Conservation (phyloP, 2,888 invertebrate species). For the Brachynemurus nebulosus region DNA sequence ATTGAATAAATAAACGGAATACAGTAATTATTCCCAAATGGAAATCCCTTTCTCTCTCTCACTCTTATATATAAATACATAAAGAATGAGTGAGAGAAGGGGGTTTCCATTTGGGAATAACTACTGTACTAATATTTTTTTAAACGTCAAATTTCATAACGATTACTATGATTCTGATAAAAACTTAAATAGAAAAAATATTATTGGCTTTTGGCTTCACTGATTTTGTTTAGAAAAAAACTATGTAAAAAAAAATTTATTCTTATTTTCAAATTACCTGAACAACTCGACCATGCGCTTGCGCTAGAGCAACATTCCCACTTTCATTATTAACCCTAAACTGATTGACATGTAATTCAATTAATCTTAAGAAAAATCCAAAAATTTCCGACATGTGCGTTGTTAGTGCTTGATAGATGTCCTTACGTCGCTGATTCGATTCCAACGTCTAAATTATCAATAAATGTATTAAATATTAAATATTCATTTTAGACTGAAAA, state of each 20-base stretch:
- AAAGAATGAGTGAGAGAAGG: too few species aligned
- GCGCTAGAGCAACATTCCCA: slow-evolving; percentile 48
- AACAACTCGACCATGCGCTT: slow-evolving; percentile 61
- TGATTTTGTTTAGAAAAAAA: too few species aligned
- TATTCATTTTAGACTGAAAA: not conserved
- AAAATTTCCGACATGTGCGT: slow-evolving; percentile 82
- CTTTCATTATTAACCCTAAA: slow-evolving; percentile 50
- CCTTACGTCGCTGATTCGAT: slow-evolving; percentile 76
- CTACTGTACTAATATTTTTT: too few species aligned
- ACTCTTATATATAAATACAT: too few species aligned
- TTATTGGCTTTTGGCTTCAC: too few species aligned
- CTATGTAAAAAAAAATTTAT: not conserved
- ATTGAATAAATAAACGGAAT: too few species aligned
- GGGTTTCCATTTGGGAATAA: too few species aligned
- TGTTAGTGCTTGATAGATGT: slow-evolving; percentile 79
- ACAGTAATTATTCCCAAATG: too few species aligned
- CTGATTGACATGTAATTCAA: slow-evolving; percentile 65
- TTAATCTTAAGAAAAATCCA: slow-evolving; percentile 65
- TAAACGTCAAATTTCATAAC: too few species aligned
- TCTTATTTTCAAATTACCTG: not conserved
- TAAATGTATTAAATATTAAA: slow-evolving; percentile 8
- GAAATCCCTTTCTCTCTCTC: too few species aligned
- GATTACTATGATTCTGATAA: too few species aligned
- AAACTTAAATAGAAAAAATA: too few species aligned
- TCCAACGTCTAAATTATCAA: slow-evolving; percentile 49